phyloP scores from a whole-genome alignment of 1,140 invertebrate species.

The Augochlora pura region DNA sequence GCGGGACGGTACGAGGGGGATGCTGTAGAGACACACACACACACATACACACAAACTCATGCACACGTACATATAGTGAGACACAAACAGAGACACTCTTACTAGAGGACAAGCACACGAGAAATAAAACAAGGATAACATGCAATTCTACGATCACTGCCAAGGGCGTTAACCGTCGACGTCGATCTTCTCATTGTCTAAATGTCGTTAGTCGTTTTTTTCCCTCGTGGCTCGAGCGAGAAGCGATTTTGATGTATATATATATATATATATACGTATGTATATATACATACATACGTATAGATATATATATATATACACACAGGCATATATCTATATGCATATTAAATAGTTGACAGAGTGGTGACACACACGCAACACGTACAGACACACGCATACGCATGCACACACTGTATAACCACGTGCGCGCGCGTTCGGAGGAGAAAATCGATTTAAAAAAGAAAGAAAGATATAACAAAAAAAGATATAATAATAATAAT shows the following conservation, averaged over 20 bases:
- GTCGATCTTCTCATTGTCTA: slow-evolving; percentile 70
- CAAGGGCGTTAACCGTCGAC: slow-evolving; percentile 74
- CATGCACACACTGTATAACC: too few relatives aligned
- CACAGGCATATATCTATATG: neutral
- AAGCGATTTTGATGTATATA: too few relatives aligned
- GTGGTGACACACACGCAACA: too few relatives aligned
- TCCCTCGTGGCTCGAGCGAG: slow-evolving; percentile 32
- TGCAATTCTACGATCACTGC: slow-evolving; percentile 78
- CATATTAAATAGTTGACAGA: neutral
- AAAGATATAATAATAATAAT: too few relatives aligned
- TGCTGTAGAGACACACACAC: neutral
- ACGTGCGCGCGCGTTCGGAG: too few relatives aligned
- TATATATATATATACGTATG: neutral
- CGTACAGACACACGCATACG: too few relatives aligned
- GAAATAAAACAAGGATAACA: slow-evolving; percentile 55
- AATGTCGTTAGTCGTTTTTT: slow-evolving; percentile 56
- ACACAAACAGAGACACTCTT: neutral
- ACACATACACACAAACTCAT: neutral
- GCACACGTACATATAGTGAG: neutral
- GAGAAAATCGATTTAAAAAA: too few relatives aligned
- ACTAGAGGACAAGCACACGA: slow-evolving; percentile 3
- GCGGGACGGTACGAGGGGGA: neutral
- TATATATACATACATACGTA: slow-evolving; percentile 8
- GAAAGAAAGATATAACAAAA: too few relatives aligned
- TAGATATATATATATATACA: neutral